Percentiles rank a stretch among this genome's conserved stretches.
These are phyloP conservation scores for Tridacna gigas DNA, from an alignment of 2,888 invertebrate genomes.

Conservation along the genomic window DNA sequence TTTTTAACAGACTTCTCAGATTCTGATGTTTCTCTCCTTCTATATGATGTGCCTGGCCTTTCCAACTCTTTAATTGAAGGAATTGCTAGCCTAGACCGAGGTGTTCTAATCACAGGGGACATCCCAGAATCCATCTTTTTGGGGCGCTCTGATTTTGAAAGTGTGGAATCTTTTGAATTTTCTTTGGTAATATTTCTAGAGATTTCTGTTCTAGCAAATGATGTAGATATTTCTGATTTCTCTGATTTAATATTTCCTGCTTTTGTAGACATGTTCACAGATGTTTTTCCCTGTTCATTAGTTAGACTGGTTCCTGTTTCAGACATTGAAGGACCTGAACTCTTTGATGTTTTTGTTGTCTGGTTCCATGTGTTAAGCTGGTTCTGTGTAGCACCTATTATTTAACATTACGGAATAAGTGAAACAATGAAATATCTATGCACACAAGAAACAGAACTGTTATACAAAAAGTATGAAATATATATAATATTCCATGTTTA, in stretches of 20 bases:
- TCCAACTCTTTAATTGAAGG: conserved; percentile 5
- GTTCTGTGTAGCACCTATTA: not conserved
- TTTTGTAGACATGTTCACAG: too few species aligned
- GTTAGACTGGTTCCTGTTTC: not conserved
- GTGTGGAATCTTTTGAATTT: not conserved
- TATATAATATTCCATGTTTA: too few species aligned
- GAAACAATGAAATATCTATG: not conserved
- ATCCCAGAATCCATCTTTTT: not conserved
- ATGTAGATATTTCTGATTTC: not conserved
- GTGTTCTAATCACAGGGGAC: not conserved
- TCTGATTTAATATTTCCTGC: not conserved
- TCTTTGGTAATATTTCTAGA: not conserved
- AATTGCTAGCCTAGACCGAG: conserved; percentile 10
- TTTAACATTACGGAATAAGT: not conserved
- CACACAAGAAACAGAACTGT: too few species aligned
- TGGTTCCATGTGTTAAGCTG: not conserved
- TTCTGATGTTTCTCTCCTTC: not conserved
- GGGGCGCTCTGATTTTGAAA: not conserved
- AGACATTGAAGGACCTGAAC: not conserved
- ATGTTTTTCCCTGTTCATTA: too few species aligned
- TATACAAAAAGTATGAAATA: too few species aligned
- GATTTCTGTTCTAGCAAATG: not conserved
- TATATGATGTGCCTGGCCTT: conserved; percentile 9
- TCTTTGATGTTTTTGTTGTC: not conserved
- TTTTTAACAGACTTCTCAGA: not conserved